Conservation (phyloP, 2,797 vertebrate genomes). For the Yasuhikotakia modesta region DNA sequence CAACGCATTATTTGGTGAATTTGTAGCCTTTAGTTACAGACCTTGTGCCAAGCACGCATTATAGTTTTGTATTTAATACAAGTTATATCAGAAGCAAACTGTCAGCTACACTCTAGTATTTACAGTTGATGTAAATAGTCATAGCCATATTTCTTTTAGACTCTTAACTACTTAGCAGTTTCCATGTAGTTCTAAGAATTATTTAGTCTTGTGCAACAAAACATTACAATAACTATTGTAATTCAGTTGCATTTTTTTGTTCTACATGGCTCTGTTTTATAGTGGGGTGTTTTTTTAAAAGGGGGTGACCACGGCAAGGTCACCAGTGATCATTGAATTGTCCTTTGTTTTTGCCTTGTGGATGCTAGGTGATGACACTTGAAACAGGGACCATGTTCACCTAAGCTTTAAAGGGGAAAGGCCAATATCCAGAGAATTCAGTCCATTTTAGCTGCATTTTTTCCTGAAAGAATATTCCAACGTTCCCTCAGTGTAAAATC, state of each 20-base stretch:
- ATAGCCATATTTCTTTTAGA: conserved; percentile 15
- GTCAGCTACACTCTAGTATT: conserved; percentile 7
- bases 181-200: not conserved
- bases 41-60: conserved; percentile 9
- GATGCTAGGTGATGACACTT: not conserved
- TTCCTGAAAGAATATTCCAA: conserved; percentile 63
- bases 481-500: conserved; percentile 15
- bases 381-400: not conserved
- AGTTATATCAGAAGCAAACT: not conserved
- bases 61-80: conserved; percentile 15
- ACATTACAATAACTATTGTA: too few species aligned
- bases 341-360: not conserved
- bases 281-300: not conserved
- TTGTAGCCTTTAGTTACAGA: not conserved
- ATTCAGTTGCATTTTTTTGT: not conserved
- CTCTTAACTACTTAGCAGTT: not conserved
- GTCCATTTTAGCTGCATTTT: conserved; percentile 56
- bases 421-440: conserved; percentile 19
- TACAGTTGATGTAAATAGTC: conserved; percentile 12
- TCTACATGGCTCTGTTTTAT: conserved; percentile 12
- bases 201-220: not conserved
- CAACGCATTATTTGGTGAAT: not conserved
- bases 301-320: not conserved
- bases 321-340: not conserved
- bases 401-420: not conserved